Conservation (phyloP, 2,113 vertebrate species). For the Triplophysa dalaica region DNA sequence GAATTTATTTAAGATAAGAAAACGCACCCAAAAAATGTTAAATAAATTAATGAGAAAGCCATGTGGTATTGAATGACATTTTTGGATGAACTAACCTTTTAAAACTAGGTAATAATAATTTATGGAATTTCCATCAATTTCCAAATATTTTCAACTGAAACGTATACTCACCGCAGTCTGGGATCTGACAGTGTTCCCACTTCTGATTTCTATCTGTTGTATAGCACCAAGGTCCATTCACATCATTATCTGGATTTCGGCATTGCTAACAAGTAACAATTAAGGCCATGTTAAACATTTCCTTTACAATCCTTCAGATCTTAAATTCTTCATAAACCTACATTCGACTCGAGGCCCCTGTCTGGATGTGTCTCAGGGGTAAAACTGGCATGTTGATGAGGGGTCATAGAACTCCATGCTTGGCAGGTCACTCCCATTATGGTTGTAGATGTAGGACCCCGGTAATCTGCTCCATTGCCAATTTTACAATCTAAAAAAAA, state of each 20-base stretch:
- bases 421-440: conserved; percentile 80
- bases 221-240: conserved; percentile 95
- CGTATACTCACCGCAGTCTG: conserved; percentile 78
- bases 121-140: not conserved
- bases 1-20: no score
- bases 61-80: no score
- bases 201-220: conserved; percentile 79
- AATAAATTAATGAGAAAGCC: no score
- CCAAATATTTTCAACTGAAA: not conserved
- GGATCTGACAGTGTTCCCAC: conserved; percentile 91
- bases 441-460: conserved; percentile 81
- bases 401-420: conserved; percentile 81
- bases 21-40: no score
- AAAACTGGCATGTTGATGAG: conserved; percentile 81
- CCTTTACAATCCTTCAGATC: not conserved
- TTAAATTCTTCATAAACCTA: conserved; percentile 63
- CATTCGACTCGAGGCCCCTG: conserved; percentile 84
- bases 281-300: not conserved
- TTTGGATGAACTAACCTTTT: no score
- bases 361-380: conserved; percentile 76
- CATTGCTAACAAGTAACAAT: conserved; percentile 76
- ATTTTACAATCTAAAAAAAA: conserved; percentile 78
- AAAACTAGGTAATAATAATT: no score
- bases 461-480: conserved; percentile 78
- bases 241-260: conserved; percentile 89